phyloP scores from a whole-genome alignment of 2,888 invertebrate species.

The Pseudeuparius sepicola region DNA sequence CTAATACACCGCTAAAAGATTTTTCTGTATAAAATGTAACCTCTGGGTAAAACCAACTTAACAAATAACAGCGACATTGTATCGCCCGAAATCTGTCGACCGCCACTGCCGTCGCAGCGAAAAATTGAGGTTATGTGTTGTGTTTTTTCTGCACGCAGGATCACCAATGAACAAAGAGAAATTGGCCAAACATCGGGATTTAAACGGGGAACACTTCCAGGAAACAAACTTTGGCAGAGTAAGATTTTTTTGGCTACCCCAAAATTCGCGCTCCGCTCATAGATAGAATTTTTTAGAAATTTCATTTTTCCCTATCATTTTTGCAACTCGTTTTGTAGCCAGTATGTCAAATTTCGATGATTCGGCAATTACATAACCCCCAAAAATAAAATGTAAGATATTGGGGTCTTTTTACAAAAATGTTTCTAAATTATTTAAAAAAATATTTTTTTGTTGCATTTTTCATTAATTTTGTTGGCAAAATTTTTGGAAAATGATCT shows the following conservation, averaged over 20 bases:
- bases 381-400: too few relatives aligned
- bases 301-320: not conserved
- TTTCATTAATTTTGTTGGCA: too few relatives aligned
- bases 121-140: too few relatives aligned
- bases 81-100: too few relatives aligned
- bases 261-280: constrained; percentile 11
- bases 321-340: not conserved
- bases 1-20: too few relatives aligned
- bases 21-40: too few relatives aligned
- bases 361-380: not conserved
- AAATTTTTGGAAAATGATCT: too few relatives aligned
- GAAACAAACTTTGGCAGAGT: constrained; percentile 75
- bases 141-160: too few relatives aligned
- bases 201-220: constrained; percentile 60
- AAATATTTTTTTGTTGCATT: not conserved
- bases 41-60: too few relatives aligned
- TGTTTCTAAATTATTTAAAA: not conserved
- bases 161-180: constrained; percentile 76
- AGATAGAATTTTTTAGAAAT: constrained; percentile 4
- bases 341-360: too few relatives aligned
- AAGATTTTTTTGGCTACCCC: constrained; percentile 41
- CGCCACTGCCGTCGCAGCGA: too few relatives aligned
- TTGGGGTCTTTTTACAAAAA: constrained; percentile 1
- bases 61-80: too few relatives aligned
- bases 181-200: constrained; percentile 65